Evolutionary conservation across 2,888 invertebrate species (phyloP), one percentile per base, ranked within the genome.

Genomic region (Melolontha melolontha): DNA sequence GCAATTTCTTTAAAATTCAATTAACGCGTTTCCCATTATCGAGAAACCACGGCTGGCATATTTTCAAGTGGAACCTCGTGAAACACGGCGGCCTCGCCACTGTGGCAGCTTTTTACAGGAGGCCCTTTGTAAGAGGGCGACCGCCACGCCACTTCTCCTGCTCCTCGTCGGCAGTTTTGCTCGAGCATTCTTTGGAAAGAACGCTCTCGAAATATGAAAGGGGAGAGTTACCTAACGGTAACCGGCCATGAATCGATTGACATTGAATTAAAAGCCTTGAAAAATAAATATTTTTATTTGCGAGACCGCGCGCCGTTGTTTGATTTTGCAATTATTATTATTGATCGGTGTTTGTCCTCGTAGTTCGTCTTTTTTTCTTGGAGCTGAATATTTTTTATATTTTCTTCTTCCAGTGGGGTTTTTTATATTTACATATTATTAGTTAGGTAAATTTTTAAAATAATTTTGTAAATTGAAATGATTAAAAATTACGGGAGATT

Each of bases 251-350:
- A 54, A 54, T 54, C 52, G 52, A 54, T 54, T 54, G 52, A 54
- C 52, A 54, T 54, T 54, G 52, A 54, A 54, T 54, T 39, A 39
- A 54, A 54, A 54, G 34, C 52, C 52, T 54, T 54, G 52, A 54
- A 54, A 54, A 54, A 54, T 54, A 54, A 54, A 54, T 54, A 54
- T 54, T 54, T 54, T 51, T 52, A 39, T 17, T 54, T 51, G 51
- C 51, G n/a, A 29, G 5, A 39, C 12, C 29, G 52, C 2, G 34
- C 52, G 12, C 22, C 16, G 39, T 39, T 52, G 34, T 52, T 52
- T 52, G 52, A 54, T 54, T 54, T 54, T 54, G 52, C 39, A 54
- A 54, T 54, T 54, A 54, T 54, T 54, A 39, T 39, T 54, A 54
- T 54, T 39, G 52, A 54, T 54, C 34, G 6, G 34, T 6, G 34